Evolutionary conservation across 1,140 invertebrate genomes (phyloP), one percentile per base, ranked within the genome.

Genomic region (Anoplophora glabripennis): DNA sequence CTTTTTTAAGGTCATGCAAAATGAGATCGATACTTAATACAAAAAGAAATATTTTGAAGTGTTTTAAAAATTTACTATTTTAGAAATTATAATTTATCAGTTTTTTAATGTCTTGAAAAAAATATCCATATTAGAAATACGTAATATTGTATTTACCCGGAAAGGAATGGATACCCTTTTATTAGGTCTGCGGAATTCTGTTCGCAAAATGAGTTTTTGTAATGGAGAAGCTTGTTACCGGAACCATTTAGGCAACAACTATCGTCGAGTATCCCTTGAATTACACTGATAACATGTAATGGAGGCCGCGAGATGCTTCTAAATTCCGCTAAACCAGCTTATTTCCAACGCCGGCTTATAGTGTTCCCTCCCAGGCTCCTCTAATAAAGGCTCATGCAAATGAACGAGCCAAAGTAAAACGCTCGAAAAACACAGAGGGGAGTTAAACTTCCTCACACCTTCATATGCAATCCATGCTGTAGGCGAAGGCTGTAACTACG

Each of bases 321-420:
- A 59, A 63, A 59, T 63, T 63, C 51, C 41, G 28, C 57, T 63
- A 56, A 58, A 56, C 54, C 42, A 49, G 53, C 38, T 37, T 35
- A 49, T 49, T 49, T 49, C 9, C 14, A 33, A 14, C 18, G 28
- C n/a, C 40, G 7, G 21, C 21, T 28, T 28, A 28, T 28, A 28
- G 21, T 28, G 21, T 28, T 28, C 21, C 21, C 21, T 28, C 3
- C 21, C 21, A 18, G 21, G 21, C 56, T 53, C 44, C 33, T 51
- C 63, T 61, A 63, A 66, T 66, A 66, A 66, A 61, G 54, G 52
- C 58, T 54, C 57, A 64, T 66, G 66, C 63, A 65, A 63, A 65
- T 65, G 62, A 65, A 63, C 53, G 63, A 61, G 56, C 36, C 59
- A 17, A 42, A 58, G 56, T 49, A 53, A 44, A 64, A 57, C 52